Percentiles rank a stretch among this genome's conserved stretches.
Conservation (phyloP, 2,888 invertebrate species). For the Encarsia formosa region DNA sequence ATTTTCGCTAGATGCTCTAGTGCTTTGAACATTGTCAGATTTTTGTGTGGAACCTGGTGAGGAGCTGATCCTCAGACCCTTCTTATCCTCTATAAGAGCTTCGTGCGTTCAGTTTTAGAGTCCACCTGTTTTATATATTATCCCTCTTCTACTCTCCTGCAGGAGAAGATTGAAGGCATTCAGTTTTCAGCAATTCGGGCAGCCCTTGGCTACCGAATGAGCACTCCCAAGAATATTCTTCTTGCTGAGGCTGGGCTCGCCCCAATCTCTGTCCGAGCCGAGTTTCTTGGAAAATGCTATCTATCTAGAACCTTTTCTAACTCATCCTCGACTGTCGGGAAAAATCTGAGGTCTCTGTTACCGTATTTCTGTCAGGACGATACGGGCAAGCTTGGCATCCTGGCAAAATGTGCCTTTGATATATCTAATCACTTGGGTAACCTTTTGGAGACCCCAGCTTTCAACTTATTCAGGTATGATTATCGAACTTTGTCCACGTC, state of each 20-base stretch:
- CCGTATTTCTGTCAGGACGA: not conserved
- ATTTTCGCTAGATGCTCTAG: too few species aligned
- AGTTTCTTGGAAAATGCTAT: not conserved
- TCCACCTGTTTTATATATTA: not conserved
- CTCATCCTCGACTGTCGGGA: not conserved
- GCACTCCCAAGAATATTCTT: too few species aligned
- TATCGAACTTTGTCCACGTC: not conserved
- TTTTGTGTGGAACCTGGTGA: too few species aligned
- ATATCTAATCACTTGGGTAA: not conserved
- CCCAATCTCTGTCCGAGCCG: not conserved
- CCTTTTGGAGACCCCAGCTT: not conserved
- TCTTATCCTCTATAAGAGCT: not conserved
- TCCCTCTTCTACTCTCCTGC: too few species aligned
- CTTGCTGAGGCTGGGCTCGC: too few species aligned
- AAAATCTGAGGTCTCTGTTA: not conserved
- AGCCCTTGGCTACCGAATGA: not conserved
- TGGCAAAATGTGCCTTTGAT: not conserved
- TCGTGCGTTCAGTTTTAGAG: not conserved
- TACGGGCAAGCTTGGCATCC: not conserved
- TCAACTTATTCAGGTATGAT: not conserved
- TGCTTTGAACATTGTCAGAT: too few species aligned
- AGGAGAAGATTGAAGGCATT: not conserved
- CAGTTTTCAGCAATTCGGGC: not conserved
- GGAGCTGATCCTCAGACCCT: too few species aligned
- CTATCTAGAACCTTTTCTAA: too few species aligned